These are phyloP conservation scores for Macrotis lagotis DNA, from an alignment of 2,113 vertebrate species.

Conservation along the genomic window DNA sequence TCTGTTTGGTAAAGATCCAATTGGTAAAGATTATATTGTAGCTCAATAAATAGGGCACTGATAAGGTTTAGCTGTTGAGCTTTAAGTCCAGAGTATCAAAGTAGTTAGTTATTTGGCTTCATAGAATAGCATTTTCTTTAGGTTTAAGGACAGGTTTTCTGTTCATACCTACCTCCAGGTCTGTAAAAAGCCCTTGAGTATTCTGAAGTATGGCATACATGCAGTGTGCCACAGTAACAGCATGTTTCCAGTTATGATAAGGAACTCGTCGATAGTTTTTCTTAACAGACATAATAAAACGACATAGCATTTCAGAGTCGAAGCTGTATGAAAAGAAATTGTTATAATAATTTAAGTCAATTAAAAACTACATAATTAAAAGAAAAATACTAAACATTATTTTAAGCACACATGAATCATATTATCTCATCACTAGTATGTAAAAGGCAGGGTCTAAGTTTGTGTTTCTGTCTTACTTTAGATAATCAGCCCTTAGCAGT, in stretches of 20 bases:
- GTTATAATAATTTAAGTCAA: neutral
- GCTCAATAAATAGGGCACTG: rapidly evolving
- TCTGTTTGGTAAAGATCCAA: neutral
- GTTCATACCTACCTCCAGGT: constrained; percentile 90
- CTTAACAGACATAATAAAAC: constrained; percentile 98
- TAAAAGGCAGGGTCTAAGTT: neutral
- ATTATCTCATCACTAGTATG: neutral
- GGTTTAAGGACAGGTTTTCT: rapidly evolving
- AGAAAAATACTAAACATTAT: neutral
- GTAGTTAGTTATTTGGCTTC: neutral
- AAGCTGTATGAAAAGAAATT: constrained; percentile 85
- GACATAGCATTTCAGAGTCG: constrained; percentile 96
- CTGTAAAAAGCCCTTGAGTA: constrained; percentile 91
- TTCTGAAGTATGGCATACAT: constrained; percentile 98
- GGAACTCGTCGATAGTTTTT: constrained; percentile 98
- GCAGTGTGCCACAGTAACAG: constrained; percentile 95
- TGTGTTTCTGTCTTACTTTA: neutral
- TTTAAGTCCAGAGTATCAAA: neutral
- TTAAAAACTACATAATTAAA: rapidly evolving
- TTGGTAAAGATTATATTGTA: rapidly evolving
- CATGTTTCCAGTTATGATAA: constrained; percentile 99
- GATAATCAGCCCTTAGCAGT: neutral
- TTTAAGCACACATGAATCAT: rapidly evolving
- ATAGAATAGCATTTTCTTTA: neutral
- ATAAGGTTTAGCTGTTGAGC: rapidly evolving